Percentiles rank a stretch among this genome's conserved stretches.
phyloP scores from a whole-genome alignment of 2,888 invertebrate genomes.

The Gibbula magus region DNA sequence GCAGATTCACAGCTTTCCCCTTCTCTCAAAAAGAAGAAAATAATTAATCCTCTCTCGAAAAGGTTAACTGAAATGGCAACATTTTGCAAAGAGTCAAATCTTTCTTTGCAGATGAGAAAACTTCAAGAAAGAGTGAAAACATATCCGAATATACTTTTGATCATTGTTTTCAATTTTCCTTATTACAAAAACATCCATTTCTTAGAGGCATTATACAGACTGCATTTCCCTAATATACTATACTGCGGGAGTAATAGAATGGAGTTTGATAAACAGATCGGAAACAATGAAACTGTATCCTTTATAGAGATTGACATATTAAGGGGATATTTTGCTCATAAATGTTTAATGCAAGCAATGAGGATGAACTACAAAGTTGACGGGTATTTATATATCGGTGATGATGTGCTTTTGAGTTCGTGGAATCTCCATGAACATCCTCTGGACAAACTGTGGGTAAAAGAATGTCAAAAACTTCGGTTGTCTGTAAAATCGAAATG shows the following conservation, averaged over 20 bases:
- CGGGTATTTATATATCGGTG: slow-evolving; percentile 42
- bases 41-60: no score
- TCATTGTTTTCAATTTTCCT: slow-evolving; percentile 18
- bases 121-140: background rate
- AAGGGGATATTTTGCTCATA: background rate
- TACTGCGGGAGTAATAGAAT: slow-evolving; percentile 21
- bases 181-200: background rate
- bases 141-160: slow-evolving; percentile 18
- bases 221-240: slow-evolving; percentile 20
- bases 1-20: background rate
- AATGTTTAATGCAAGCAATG: slow-evolving; percentile 39
- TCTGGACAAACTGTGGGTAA: slow-evolving; percentile 4
- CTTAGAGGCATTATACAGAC: background rate
- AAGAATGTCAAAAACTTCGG: background rate
- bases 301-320: slow-evolving; percentile 18
- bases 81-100: background rate
- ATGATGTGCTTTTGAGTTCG: slow-evolving; percentile 33
- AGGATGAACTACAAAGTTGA: slow-evolving; percentile 42
- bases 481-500: background rate
- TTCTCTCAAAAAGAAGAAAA: no score
- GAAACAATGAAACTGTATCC: background rate
- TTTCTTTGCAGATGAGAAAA: background rate
- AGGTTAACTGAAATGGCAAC: background rate
- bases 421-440: slow-evolving; percentile 11
- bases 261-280: background rate